These are phyloP conservation scores for Melinaea menophilus DNA, from an alignment of 2,888 invertebrate species.

Conservation along the genomic window DNA sequence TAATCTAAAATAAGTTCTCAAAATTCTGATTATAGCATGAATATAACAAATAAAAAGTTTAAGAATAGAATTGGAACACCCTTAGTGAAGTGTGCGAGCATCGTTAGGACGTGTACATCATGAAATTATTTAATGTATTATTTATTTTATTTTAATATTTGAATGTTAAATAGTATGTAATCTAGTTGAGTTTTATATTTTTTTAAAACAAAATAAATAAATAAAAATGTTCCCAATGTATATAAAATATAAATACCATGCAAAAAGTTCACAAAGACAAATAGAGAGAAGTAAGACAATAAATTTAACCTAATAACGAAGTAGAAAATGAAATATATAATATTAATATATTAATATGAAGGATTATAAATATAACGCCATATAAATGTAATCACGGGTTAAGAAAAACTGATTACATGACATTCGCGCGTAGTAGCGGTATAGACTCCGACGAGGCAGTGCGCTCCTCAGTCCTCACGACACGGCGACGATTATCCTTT, in stretches of 20 bases:
- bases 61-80: slow-evolving; percentile 8
- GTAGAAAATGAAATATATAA: too few relatives aligned
- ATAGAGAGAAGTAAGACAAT: too few relatives aligned
- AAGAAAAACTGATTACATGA: slow-evolving; percentile 49
- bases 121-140: background rate
- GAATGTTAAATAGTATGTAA: too few relatives aligned
- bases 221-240: too few relatives aligned
- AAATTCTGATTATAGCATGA: slow-evolving; percentile 18
- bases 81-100: slow-evolving; percentile 42
- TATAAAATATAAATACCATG: too few relatives aligned
- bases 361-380: background rate
- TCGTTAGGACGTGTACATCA: slow-evolving; percentile 37
- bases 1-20: background rate
- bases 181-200: too few relatives aligned
- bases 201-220: too few relatives aligned
- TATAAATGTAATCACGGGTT: slow-evolving; percentile 39
- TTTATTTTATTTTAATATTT: background rate
- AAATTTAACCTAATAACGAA: too few relatives aligned
- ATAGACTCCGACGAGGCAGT: slow-evolving; percentile 46
- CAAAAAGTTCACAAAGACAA: too few relatives aligned
- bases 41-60: slow-evolving; percentile 8
- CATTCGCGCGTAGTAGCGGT: slow-evolving; percentile 52
- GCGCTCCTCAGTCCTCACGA: slow-evolving; percentile 16
- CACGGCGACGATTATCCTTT: slow-evolving; percentile 20
- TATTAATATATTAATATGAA: too few relatives aligned